These are phyloP conservation scores for Zophobas atratus DNA, from an alignment of 1,140 invertebrate genomes.

Conservation along the genomic window DNA sequence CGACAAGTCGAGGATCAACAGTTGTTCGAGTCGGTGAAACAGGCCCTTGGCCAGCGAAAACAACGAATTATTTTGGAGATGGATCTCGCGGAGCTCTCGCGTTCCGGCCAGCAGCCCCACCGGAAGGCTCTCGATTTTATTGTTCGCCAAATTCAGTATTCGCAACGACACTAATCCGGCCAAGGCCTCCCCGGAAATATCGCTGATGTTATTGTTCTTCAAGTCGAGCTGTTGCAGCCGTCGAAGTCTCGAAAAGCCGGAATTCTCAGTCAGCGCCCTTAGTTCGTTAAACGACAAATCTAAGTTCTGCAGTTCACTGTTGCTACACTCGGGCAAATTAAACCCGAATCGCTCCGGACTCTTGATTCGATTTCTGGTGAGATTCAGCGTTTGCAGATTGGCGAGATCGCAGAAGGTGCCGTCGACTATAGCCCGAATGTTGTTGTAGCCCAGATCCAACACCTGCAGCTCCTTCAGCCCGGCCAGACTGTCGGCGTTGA, in stretches of 20 bases:
- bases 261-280: slow-evolving; percentile 78
- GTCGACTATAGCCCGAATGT: slow-evolving; percentile 82
- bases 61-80: slow-evolving; percentile 86
- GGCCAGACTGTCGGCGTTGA: slow-evolving; percentile 78
- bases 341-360: slow-evolving; percentile 81
- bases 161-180: slow-evolving; percentile 81
- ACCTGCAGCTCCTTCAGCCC: slow-evolving; percentile 84
- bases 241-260: slow-evolving; percentile 80
- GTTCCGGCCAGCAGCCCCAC: slow-evolving; percentile 84
- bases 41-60: slow-evolving; percentile 85
- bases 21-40: slow-evolving; percentile 86
- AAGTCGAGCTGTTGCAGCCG: slow-evolving; percentile 84
- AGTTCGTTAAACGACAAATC: slow-evolving; percentile 88
- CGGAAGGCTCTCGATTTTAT: slow-evolving; percentile 83
- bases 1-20: slow-evolving; percentile 89
- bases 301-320: slow-evolving; percentile 77
- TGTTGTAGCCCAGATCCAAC: slow-evolving; percentile 87
- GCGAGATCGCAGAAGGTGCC: slow-evolving; percentile 83
- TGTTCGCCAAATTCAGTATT: slow-evolving; percentile 88
- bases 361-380: slow-evolving; percentile 85
- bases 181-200: slow-evolving; percentile 84
- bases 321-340: slow-evolving; percentile 71
- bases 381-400: slow-evolving; percentile 86
- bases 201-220: slow-evolving; percentile 87
- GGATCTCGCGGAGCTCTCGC: slow-evolving; percentile 85